Base-by-base conservation (phyloP, 2,797 vertebrate species). In the Sardinella longiceps region DNA sequence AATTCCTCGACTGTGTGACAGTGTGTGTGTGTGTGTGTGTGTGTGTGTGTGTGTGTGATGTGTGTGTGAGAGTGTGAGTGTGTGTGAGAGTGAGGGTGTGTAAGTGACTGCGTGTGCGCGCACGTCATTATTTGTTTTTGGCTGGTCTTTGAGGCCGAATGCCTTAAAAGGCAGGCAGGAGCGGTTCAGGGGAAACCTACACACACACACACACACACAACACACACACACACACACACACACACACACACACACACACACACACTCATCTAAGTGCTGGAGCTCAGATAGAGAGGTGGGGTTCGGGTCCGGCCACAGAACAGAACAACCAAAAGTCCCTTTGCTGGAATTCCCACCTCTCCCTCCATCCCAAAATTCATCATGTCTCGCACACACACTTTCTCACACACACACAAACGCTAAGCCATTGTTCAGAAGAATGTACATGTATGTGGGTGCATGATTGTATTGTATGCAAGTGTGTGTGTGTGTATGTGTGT, bases 1-100 rank as follows among this genome's bases (percentile, higher is more conserved):
- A 70, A 87, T 87, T 85, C 60, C 85, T 84, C 82, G 20, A 33
- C 58, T 84, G 81, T 86, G 66, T 86, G 81, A 84, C 43, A n/a
- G 0, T 60, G 12, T 60, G 56, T 60, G 56, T 60, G 56, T 30
- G 60, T 63, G 25, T 63, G 25, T 30, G 60, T 63, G 60, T 63
- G 60, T 30, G 25, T 63, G 25, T 63, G 23, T n/a, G n/a, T n/a
- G n/a, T n/a, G n/a, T n/a, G n/a, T n/a, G n/a, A n/a, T n/a, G n/a
- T n/a, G 56, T 20, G 2, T 60, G 56, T 25, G n/a, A n/a, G n/a
- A n/a, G n/a, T n/a, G n/a, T 14, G 51, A 14, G 51, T 4, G 56
- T 58, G 56, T 58, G 56, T 58, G 15, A 9, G 58, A 28, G 58
- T 63, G 58, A 25, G n/a, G 9, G 58, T 63, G n/a, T 63, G 58